Evolutionary conservation across 2,113 vertebrate species (phyloP).

Genomic region (Dendrocopos noguchii): DNA sequence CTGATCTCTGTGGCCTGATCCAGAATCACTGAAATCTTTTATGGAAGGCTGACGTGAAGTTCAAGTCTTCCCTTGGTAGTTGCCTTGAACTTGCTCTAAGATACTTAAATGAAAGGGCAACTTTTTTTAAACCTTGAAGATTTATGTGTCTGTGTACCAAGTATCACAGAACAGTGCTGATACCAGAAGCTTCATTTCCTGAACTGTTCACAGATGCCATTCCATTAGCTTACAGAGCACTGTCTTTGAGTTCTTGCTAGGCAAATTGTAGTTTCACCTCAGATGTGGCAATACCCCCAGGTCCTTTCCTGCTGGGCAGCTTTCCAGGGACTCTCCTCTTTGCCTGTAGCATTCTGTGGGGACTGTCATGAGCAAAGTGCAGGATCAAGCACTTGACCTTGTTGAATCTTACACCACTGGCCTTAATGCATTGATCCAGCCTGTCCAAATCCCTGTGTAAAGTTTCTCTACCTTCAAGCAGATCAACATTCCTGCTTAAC

Average conservation of each 20-base stretch:
- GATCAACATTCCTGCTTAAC: too few species aligned
- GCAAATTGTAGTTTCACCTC: background rate
- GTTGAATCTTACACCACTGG: background rate
- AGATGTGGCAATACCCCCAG: background rate
- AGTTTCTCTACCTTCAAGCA: background rate
- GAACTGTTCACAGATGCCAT: background rate
- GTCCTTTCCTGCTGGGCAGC: background rate
- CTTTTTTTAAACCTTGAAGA: background rate
- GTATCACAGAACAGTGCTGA: background rate
- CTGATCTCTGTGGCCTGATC: background rate
- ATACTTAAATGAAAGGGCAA: background rate
- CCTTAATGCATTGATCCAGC: background rate
- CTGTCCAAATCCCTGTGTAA: background rate
- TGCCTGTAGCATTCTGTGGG: background rate
- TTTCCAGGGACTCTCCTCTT: background rate
- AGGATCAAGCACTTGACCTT: too few species aligned
- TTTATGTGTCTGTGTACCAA: background rate
- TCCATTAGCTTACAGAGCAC: background rate
- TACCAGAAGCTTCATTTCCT: background rate
- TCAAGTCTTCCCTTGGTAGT: background rate
- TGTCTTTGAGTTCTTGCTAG: background rate
- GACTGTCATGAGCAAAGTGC: background rate
- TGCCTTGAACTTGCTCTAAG: background rate
- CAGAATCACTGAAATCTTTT: background rate
- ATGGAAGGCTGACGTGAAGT: background rate